Evolutionary conservation across 2,888 invertebrate species (phyloP).

Genomic region (Torymus aiolomorphi): DNA sequence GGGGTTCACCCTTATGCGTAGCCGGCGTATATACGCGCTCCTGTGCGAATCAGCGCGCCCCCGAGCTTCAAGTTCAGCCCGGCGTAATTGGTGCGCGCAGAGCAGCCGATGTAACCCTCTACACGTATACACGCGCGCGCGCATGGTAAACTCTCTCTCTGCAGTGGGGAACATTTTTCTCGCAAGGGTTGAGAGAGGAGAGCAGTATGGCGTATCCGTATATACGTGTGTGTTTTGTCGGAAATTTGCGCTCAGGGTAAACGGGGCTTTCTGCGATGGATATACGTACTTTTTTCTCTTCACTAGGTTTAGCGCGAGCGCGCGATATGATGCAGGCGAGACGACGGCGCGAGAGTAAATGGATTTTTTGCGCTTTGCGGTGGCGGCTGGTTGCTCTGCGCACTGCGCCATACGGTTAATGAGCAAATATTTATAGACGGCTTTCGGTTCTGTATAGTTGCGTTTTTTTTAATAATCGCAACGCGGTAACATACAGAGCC

Average conservation of each 20-base stretch:
- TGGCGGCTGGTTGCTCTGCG: too few relatives aligned
- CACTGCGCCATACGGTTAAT: not conserved
- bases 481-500: too few relatives aligned
- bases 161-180: not conserved
- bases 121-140: not conserved
- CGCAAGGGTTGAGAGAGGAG: too few relatives aligned
- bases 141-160: conserved; percentile 8
- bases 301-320: not conserved
- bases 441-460: not conserved
- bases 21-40: not conserved
- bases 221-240: not conserved
- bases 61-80: conserved; percentile 25
- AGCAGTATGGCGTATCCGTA: too few relatives aligned
- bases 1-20: not conserved
- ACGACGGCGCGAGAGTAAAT: conserved; percentile 7
- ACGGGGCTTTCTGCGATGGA: not conserved
- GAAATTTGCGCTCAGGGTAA: conserved; percentile 15
- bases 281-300: not conserved
- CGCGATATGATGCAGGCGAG: not conserved
- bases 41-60: conserved; percentile 14
- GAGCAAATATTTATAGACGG: conserved; percentile 20
- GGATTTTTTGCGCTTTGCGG: conserved; percentile 3
- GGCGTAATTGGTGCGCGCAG: conserved; percentile 14
- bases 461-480: too few relatives aligned
- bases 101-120: not conserved